Conservation (phyloP, 1,140 invertebrate genomes). For the Zaprionus africanus region DNA sequence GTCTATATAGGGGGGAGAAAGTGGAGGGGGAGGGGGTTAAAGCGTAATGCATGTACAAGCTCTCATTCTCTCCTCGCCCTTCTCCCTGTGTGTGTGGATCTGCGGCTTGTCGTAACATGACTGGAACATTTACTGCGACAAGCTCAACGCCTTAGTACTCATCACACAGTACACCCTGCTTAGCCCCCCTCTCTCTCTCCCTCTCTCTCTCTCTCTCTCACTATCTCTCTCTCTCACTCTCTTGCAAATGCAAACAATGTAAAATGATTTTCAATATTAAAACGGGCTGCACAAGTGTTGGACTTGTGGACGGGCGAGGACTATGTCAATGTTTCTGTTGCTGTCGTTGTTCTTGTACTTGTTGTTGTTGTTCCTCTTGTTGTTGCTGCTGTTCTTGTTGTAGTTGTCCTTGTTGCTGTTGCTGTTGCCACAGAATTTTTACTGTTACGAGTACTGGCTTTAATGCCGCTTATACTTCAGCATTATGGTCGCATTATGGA, state of each 20-base stretch:
- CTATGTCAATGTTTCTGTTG: slow-evolving; percentile 22
- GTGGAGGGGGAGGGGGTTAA: background rate
- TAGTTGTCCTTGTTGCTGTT: slow-evolving; percentile 10
- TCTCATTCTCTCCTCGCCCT: background rate
- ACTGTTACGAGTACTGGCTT: slow-evolving; percentile 36
- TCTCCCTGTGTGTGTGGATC: background rate
- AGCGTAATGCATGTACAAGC: slow-evolving; percentile 3
- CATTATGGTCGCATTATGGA: slow-evolving; percentile 53
- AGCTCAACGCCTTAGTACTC: slow-evolving; percentile 45
- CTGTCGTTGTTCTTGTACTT: slow-evolving; percentile 4
- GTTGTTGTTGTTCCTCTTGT: background rate
- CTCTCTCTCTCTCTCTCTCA: background rate
- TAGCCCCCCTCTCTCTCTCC: background rate
- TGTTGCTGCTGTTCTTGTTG: slow-evolving; percentile 2
- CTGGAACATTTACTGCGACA: slow-evolving; percentile 75
- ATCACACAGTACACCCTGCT: slow-evolving; percentile 17
- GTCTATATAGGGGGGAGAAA: slow-evolving; percentile 13
- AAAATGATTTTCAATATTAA: slow-evolving; percentile 64
- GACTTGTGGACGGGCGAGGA: slow-evolving; percentile 16
- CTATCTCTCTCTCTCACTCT: background rate
- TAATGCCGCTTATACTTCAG: slow-evolving; percentile 45
- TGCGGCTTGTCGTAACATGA: slow-evolving; percentile 75
- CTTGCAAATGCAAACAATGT: slow-evolving; percentile 58
- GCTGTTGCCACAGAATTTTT: slow-evolving; percentile 25
- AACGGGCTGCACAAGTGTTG: slow-evolving; percentile 37